A percentile compares a stretch with the other conserved stretches of the same genome.
These are phyloP conservation scores for Pluvianellus socialis DNA, from an alignment of 2,113 vertebrate species.

Conservation along the genomic window DNA sequence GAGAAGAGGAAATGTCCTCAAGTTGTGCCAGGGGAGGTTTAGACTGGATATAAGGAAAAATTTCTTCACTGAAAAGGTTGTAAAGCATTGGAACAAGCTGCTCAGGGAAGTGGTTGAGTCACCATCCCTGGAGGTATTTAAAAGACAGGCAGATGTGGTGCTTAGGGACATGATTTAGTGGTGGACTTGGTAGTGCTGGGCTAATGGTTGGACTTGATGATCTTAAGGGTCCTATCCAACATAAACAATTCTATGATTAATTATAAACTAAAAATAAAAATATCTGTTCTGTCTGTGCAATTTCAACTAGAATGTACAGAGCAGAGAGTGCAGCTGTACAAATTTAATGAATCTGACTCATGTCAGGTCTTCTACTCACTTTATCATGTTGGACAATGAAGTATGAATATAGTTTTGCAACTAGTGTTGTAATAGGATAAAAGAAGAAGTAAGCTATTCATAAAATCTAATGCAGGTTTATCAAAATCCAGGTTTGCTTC, in stretches of 20 bases:
- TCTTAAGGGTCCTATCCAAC: background rate
- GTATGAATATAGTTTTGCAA: background rate
- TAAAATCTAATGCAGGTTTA: background rate
- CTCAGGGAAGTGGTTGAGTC: background rate
- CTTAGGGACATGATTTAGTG: background rate
- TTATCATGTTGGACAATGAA: background rate
- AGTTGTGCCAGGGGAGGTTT: background rate
- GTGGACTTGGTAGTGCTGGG: background rate
- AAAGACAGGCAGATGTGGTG: background rate
- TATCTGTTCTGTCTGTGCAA: background rate
- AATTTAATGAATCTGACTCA: background rate
- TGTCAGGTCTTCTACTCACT: background rate
- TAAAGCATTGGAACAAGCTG: background rate
- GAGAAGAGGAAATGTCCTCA: background rate
- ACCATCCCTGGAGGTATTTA: background rate
- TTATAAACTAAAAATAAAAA: background rate
- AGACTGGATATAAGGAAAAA: background rate
- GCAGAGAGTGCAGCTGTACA: background rate
- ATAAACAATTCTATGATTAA: background rate
- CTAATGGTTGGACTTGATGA: background rate
- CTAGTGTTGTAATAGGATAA: background rate
- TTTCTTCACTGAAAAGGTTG: background rate
- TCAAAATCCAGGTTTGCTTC: background rate
- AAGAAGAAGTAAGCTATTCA: background rate
- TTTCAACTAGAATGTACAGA: background rate